A percentile compares a stretch with the other conserved stretches of the same genome.
phyloP scores from a whole-genome alignment of 1,140 invertebrate genomes.

The Ectropis grisescens region DNA sequence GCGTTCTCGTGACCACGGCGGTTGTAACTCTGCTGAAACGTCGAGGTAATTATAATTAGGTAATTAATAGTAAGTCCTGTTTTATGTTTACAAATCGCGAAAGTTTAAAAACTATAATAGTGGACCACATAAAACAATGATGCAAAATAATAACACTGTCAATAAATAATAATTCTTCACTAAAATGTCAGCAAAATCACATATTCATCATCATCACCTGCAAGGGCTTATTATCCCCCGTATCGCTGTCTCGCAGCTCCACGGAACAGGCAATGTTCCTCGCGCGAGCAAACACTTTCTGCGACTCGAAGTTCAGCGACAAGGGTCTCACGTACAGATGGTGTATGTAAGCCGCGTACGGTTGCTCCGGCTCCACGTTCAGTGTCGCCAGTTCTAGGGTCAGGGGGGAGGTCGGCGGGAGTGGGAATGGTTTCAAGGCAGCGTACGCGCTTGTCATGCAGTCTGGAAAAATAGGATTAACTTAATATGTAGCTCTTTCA shows the following conservation, averaged over 20 bases:
- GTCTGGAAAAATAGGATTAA: conserved; percentile 70
- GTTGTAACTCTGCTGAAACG: too few relatives aligned
- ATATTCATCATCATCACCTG: too few relatives aligned
- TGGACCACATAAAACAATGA: too few relatives aligned
- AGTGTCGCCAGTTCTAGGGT: conserved; percentile 89
- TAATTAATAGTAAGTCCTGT: too few relatives aligned
- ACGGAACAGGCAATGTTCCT: conserved; percentile 92
- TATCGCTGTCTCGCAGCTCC: conserved; percentile 82
- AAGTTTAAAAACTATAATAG: too few relatives aligned
- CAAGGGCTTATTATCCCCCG: conserved; percentile 43
- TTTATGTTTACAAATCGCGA: too few relatives aligned
- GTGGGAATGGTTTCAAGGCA: conserved; percentile 85
- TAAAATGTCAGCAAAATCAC: too few relatives aligned
- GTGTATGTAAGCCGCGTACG: conserved; percentile 86
- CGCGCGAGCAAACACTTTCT: conserved; percentile 89
- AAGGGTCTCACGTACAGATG: conserved; percentile 93
- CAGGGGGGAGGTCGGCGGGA: conserved; percentile 79
- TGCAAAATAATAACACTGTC: too few relatives aligned
- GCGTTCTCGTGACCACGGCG: too few relatives aligned
- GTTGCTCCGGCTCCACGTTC: conserved; percentile 80
- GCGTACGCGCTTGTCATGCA: conserved; percentile 83
- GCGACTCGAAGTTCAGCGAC: conserved; percentile 89
- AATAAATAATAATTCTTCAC: too few relatives aligned
- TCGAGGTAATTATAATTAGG: too few relatives aligned
- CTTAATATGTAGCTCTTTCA: conserved; percentile 4